Percentiles rank a stretch among this genome's conserved stretches.
Conservation (phyloP, 2,888 invertebrate species). For the Drosophila bunnanda region DNA sequence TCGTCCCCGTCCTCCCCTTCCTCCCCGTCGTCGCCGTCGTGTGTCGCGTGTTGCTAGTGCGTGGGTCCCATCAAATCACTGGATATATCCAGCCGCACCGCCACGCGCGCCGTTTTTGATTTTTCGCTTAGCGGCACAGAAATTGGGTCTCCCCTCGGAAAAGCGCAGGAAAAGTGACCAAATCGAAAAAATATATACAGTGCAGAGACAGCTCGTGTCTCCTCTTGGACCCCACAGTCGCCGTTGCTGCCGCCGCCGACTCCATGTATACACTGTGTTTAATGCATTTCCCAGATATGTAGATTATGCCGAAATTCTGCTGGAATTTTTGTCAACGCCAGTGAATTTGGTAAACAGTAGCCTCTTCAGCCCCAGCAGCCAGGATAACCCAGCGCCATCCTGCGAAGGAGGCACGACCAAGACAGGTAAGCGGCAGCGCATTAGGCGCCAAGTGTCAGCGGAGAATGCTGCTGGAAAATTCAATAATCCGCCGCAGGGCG, state of each 20-base stretch:
- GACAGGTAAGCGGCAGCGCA: slow-evolving; percentile 62
- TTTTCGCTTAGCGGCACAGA: slow-evolving; percentile 50
- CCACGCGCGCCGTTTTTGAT: slow-evolving; percentile 48
- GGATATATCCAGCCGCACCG: slow-evolving; percentile 38
- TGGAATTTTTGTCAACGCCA: slow-evolving; percentile 64
- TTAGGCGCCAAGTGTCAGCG: slow-evolving; percentile 76
- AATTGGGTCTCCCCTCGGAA: slow-evolving; percentile 65
- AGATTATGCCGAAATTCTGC: slow-evolving; percentile 71
- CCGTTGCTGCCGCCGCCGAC: not conserved
- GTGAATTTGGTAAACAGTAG: slow-evolving; percentile 44
- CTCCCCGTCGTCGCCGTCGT: slow-evolving; percentile 6
- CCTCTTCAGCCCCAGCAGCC: not conserved
- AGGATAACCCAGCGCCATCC: slow-evolving; percentile 16
- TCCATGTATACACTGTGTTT: slow-evolving; percentile 41
- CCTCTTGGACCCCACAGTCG: slow-evolving; percentile 36
- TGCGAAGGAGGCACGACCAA: slow-evolving; percentile 15
- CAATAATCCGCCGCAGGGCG: slow-evolving; percentile 76
- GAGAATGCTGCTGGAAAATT: slow-evolving; percentile 77
- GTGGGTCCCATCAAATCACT: slow-evolving; percentile 37
- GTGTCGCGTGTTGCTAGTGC: slow-evolving; percentile 50
- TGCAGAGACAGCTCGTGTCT: not conserved
- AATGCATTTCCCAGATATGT: slow-evolving; percentile 69
- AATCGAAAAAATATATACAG: slow-evolving; percentile 35
- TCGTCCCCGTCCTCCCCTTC: too few species aligned
- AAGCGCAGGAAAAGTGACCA: slow-evolving; percentile 7